phyloP scores from a whole-genome alignment of 2,888 invertebrate species.

The Cryptus viduatorius region DNA sequence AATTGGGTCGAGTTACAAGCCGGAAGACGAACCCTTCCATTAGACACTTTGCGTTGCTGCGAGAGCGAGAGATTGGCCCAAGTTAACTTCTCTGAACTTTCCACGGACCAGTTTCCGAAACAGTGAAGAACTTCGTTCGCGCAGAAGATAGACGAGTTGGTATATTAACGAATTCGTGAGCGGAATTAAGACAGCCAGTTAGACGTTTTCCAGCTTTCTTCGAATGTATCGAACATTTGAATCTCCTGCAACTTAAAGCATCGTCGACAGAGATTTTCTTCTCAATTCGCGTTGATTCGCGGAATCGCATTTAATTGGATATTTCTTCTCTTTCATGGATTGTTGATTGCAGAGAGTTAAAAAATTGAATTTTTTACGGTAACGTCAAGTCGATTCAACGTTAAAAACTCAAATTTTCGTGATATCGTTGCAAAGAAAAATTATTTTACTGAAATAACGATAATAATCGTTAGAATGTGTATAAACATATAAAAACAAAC shows the following conservation, averaged over 20 bases:
- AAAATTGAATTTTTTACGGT: not conserved
- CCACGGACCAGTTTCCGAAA: slow-evolving; percentile 37
- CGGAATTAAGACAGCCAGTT: slow-evolving; percentile 30
- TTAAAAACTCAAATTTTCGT: not conserved
- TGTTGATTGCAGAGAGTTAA: not conserved
- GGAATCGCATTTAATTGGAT: not conserved
- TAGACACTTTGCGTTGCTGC: slow-evolving; percentile 48
- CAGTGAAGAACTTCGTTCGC: slow-evolving; percentile 36
- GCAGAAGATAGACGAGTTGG: slow-evolving; percentile 28
- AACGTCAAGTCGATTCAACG: not conserved
- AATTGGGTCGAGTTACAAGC: slow-evolving; percentile 62
- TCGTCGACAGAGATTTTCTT: not conserved
- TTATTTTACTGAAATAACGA: too few relatives aligned
- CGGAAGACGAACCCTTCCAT: slow-evolving; percentile 39
- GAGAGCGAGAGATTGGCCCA: slow-evolving; percentile 27
- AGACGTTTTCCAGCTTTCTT: not conserved
- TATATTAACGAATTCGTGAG: slow-evolving; percentile 37
- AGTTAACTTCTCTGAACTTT: slow-evolving; percentile 48
- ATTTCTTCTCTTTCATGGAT: not conserved
- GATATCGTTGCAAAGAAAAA: too few relatives aligned
- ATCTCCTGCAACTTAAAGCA: not conserved
- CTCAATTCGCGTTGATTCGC: not conserved
- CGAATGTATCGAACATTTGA: not conserved
- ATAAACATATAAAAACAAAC: too few relatives aligned
- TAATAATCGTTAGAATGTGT: too few relatives aligned